Conservation (phyloP, 2,888 invertebrate genomes). For the Amiota communis region DNA sequence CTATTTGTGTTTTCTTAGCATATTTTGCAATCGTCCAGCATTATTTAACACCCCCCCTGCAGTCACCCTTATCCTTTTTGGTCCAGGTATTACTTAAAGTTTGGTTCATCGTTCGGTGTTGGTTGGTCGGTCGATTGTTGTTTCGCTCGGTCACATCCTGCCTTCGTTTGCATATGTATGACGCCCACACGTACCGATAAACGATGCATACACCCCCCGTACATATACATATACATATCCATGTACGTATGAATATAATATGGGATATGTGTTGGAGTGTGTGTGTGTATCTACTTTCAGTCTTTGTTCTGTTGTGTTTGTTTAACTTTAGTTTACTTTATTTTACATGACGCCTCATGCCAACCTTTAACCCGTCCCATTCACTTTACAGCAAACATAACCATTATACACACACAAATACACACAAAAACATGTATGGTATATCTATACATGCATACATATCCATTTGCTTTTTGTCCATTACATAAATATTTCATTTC, state of each 20-base stretch:
- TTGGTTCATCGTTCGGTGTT: conserved; percentile 18
- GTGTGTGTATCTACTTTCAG: conserved; percentile 16
- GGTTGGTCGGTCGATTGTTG: too few species aligned
- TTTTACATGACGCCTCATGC: conserved; percentile 44
- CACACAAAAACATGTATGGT: conserved; percentile 31
- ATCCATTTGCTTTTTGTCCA: conserved; percentile 55
- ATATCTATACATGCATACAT: conserved; percentile 41
- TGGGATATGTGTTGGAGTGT: conserved; percentile 9
- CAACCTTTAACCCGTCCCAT: conserved; percentile 43
- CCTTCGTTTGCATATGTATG: conserved; percentile 29
- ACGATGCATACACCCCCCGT: conserved; percentile 14
- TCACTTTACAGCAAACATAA: background rate
- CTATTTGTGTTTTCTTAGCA: conserved; percentile 15
- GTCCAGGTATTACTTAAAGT: conserved; percentile 34
- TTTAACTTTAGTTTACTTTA: conserved; percentile 28
- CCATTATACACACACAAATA: conserved; percentile 3
- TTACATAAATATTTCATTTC: conserved; percentile 69
- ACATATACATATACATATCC: conserved; percentile 28
- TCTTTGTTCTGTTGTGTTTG: conserved; percentile 8
- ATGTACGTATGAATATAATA: conserved; percentile 3
- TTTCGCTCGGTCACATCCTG: conserved; percentile 12
- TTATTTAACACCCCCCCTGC: background rate
- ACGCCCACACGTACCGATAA: conserved; percentile 24
- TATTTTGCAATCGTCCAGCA: background rate
- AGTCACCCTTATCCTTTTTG: background rate